These are phyloP conservation scores for Chelidonichthys spinosus DNA, from an alignment of 2,797 vertebrate species.

Conservation along the genomic window DNA sequence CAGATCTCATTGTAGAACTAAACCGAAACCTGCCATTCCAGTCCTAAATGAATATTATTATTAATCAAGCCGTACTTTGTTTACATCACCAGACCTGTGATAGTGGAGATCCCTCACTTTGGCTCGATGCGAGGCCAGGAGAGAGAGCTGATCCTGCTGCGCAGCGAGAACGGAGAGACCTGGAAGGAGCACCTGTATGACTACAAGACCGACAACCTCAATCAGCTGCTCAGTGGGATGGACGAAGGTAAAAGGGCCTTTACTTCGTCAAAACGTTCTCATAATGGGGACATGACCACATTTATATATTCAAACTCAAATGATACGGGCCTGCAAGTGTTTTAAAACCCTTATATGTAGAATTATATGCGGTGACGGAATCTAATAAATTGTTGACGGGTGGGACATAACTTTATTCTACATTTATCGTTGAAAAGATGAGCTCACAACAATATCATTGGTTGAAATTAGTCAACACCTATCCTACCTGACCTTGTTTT, in stretches of 20 bases:
- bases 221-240: constrained; percentile 95
- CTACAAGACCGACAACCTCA: constrained; percentile 91
- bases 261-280: too few relatives aligned
- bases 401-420: too few relatives aligned
- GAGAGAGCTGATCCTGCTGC: constrained; percentile 94
- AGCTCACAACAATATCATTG: too few relatives aligned
- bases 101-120: constrained; percentile 99
- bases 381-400: not conserved
- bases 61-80: constrained; percentile 40
- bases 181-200: constrained; percentile 99
- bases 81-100: constrained; percentile 90
- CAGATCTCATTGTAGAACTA: not conserved
- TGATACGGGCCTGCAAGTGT: not conserved
- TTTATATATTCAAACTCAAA: not conserved
- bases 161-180: constrained; percentile 95
- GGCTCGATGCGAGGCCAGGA: constrained; percentile 97
- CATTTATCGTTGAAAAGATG: too few relatives aligned
- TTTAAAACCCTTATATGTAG: not conserved
- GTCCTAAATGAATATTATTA: not conserved
- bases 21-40: not conserved
- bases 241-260: constrained; percentile 90
- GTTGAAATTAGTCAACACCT: too few relatives aligned
- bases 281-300: too few relatives aligned
- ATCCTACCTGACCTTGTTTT: too few relatives aligned
- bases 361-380: too few relatives aligned